phyloP scores from a whole-genome alignment of 2,797 vertebrate genomes.

The Pteropus rufus region DNA sequence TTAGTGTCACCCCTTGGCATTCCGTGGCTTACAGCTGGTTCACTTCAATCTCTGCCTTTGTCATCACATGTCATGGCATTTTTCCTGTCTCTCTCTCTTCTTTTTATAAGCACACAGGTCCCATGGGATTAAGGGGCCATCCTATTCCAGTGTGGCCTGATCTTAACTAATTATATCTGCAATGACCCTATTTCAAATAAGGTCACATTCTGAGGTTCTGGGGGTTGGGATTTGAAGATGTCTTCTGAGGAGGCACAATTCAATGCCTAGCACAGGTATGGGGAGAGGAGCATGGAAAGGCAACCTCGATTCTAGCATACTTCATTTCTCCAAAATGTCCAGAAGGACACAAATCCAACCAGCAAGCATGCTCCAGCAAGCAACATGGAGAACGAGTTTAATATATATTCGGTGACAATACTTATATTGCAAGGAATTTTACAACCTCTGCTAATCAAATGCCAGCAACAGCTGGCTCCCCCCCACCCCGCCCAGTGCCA shows the following conservation, averaged over 20 bases:
- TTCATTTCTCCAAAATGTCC: background rate
- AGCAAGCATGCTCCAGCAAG: background rate
- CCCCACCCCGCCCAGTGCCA: background rate
- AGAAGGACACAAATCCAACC: background rate
- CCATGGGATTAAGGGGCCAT: background rate
- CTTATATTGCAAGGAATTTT: background rate
- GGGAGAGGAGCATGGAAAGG: background rate
- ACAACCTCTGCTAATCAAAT: slow-evolving; percentile 10
- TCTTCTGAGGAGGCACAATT: background rate
- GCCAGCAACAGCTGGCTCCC: slow-evolving; percentile 10
- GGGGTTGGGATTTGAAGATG: background rate
- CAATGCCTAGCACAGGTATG: background rate
- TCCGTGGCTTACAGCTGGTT: background rate
- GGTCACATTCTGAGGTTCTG: background rate
- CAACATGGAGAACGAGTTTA: background rate
- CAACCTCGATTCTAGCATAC: rapidly evolving
- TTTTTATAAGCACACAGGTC: background rate
- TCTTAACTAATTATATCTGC: background rate
- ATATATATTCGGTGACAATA: background rate
- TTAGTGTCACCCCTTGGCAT: background rate
- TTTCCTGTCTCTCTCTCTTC: background rate
- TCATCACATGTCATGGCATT: background rate
- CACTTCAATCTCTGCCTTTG: background rate
- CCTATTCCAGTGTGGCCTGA: background rate
- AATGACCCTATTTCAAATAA: background rate